Evolutionary conservation across 2,797 vertebrate genomes (phyloP).

Genomic region (Ctenopoma kingsleyae): DNA sequence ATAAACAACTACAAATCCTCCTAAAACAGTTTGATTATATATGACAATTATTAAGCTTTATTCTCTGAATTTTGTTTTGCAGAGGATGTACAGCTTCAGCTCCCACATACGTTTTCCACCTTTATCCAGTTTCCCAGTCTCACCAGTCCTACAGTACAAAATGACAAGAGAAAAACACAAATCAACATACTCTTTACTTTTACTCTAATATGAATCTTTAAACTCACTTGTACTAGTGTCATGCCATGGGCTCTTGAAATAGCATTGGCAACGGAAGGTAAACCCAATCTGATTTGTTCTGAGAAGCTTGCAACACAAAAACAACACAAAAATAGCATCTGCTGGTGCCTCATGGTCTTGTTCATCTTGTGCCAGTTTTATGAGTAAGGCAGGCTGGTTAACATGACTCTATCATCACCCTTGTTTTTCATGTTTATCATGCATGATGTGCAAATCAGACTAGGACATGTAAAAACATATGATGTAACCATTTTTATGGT

Average conservation of each 20-base stretch:
- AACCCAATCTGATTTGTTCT: slow-evolving; percentile 43
- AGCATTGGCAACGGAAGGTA: slow-evolving; percentile 34
- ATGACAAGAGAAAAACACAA: not conserved
- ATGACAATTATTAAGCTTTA: not conserved
- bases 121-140: not conserved
- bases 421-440: slow-evolving; percentile 35
- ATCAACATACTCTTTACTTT: not conserved
- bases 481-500: not conserved
- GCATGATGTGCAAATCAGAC: slow-evolving; percentile 18
- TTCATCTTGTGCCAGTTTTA: slow-evolving; percentile 43
- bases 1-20: slow-evolving; percentile 1
- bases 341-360: slow-evolving; percentile 43
- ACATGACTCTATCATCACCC: slow-evolving; percentile 23
- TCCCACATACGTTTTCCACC: not conserved
- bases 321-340: slow-evolving; percentile 55
- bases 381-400: slow-evolving; percentile 53
- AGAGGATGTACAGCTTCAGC: not conserved
- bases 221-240: slow-evolving; percentile 3
- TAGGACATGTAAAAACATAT: not conserved
- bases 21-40: not conserved
- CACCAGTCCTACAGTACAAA: not conserved
- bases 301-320: slow-evolving; percentile 38
- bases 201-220: slow-evolving; percentile 12
- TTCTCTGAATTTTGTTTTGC: not conserved
- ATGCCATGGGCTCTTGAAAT: slow-evolving; percentile 34